Conservation (phyloP, 2,797 vertebrate genomes). For the Pteronotus mesoamericanus region DNA sequence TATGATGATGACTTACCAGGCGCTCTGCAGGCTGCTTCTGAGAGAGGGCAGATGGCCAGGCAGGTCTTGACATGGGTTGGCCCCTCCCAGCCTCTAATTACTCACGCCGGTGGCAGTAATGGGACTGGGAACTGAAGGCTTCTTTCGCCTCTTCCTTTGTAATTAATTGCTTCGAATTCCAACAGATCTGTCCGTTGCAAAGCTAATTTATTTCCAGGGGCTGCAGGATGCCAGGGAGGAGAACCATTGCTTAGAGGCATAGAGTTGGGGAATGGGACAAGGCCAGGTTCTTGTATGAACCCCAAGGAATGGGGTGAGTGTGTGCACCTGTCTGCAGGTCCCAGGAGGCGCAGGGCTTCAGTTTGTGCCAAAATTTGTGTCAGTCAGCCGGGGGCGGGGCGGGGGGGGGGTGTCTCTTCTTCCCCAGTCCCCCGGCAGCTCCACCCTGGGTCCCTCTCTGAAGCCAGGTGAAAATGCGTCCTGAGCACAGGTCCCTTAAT, state of each 20-base stretch:
- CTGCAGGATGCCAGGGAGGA: background rate
- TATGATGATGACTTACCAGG: background rate
- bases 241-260: background rate
- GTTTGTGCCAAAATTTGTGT: background rate
- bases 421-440: background rate
- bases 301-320: background rate
- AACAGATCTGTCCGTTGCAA: background rate
- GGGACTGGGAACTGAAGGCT: background rate
- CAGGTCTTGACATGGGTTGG: background rate
- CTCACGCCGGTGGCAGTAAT: background rate
- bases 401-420: too few relatives aligned
- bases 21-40: background rate
- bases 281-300: background rate
- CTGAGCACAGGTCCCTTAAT: background rate
- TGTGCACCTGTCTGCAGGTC: background rate
- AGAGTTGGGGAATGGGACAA: background rate
- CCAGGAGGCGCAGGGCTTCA: background rate
- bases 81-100: background rate
- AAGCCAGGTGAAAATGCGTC: conserved; percentile 1
- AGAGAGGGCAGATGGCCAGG: conserved; percentile 6
- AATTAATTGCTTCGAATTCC: conserved; percentile 50
- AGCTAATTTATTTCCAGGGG: conserved; percentile 6
- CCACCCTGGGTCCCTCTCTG: background rate
- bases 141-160: background rate
- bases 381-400: background rate